Evolutionary conservation across 1,140 invertebrate species (phyloP), one percentile per base, ranked within the genome.

Genomic region (Calosoma granatense): DNA sequence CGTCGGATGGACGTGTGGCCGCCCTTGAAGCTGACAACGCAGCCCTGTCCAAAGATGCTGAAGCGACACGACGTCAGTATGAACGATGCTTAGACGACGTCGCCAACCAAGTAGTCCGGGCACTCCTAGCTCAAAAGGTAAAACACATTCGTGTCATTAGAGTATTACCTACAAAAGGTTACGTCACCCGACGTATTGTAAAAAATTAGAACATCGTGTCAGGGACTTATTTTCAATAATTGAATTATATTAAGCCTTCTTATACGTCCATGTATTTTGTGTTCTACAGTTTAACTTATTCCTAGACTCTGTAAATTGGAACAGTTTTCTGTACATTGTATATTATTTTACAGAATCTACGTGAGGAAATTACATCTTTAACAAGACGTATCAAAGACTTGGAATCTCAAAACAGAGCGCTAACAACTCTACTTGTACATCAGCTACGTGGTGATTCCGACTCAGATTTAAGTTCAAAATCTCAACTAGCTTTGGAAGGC

Each of bases 61-160:
- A 64, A 72, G 82, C 72, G 74, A 79, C 73, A 64, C 86, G 74
- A 76, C 85, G 78, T 57, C 83, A 87, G 62, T 88, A 87, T 67
- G 86, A 88, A 68, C 77, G 81, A 60, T 88, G 85, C 66, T 70
- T 88, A 26, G 87, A 88, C 69, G 85, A 88, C 68, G 85, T 88
- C 17, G 85, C 86, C 56, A 86, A 86, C 70, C 84, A 88, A 69
- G 85, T 89, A 60, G 87, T 91, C 41, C 81, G 86, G 62, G 88
- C 88, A 20, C 75, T 92, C 30, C 79, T 91, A 56, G 83, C 85
- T 19, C 89, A 91, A 77, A 91, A 90, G 82, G 89, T 91, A 70
- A n/a, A n/a, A n/a, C n/a, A n/a, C n/a, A n/a, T n/a, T n/a, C n/a
- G n/a, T n/a, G n/a, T n/a, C n/a, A 54, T 17, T 26, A 30, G 17